Evolutionary conservation across 2,888 invertebrate species (phyloP), one percentile per base, ranked within the genome.

Genomic region (Euclidia mi): DNA sequence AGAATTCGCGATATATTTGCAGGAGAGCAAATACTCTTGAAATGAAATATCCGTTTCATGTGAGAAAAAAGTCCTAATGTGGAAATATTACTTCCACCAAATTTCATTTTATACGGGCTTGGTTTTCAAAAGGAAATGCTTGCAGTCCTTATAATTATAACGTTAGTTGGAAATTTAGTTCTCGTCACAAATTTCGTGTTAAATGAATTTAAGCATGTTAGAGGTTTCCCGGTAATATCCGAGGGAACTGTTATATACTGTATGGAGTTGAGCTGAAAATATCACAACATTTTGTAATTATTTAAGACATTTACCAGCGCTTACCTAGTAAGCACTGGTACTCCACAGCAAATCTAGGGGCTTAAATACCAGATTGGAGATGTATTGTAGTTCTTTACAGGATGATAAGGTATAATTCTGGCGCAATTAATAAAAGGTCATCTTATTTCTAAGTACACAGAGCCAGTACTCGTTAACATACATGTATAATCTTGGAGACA

Each of bases 1-100:
- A 76, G 65, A 76, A 72, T 73, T 63, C 55, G 57, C 56, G 69
- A 76, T 73, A 63, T 76, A 72, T 72, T 71, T 76, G 52, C 46
- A 11, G 49, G 45, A 57, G 44, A 63, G 44, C 38, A 60, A 73
- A 72, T 60, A 60, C 72, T 65, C 60, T 60, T 56, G 48, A 45
- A 59, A 71, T 62, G 32, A 68, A 65, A 60, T 55, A 50, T 50
- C 17, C 44, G 45, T 42, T 44, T 75, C 63, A 68, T 60, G 42
- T 45, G 44, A 44, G 34, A 45, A 45, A 47, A n/a, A 59, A 53
- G 34, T 29, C 60, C 71, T 50, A 40, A 62, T 56, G 42, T 56
- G 45, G 29, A 43, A 63, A 48, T 73, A 61, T 63, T 46, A 44
- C 53, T 57, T 52, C 35, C 28, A 29, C 51, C 50, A 38, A 17